Base-by-base conservation (phyloP, 2,888 invertebrate species). In the Gibbula magus region DNA sequence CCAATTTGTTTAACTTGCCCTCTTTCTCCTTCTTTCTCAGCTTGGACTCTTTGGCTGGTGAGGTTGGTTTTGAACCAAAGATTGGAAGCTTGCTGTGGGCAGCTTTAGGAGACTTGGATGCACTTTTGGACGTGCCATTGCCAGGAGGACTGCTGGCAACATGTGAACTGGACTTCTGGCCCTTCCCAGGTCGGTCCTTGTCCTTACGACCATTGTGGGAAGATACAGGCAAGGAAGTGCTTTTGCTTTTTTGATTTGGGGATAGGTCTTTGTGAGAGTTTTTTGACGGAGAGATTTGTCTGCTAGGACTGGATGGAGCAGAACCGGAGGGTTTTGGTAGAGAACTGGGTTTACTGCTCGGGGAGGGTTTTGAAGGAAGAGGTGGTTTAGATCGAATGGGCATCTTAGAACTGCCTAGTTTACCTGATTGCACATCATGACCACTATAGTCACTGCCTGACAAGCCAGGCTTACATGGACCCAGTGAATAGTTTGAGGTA, bases 21-120 rank as follows among this genome's bases (percentile, higher is more conserved):
- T 90, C 90, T 78, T 90, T 90, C 22, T 89, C 90, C 78, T 90
- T 89, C 82, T 91, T 91, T 53, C 86, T 85, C 75, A 83, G 83
- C 86, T 89, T 89, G 79, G 84, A 83, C 76, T 86, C 86, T 81
- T 89, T 89, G 22, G 70, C n/a, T 10, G 79, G 78, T 0, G 82
- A 75, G 10, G 83, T 54, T 3, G 80, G 56, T 74, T 74, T 78
- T 20, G 78, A 76, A 25, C 76, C 79, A 25, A 83, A 76, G 56
- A 66, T 74, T 0, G 82, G 80, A 29, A 81, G 73, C 74, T 80
- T 82, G 66, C 80, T 83, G 35, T 73, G 79, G 25, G 75, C 61
- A 39, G 79, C 79, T 35, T 74, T 81, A 7, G 20, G 56, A 13
- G 76, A 22, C 53, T 79, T 79, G 56, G 74, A 51, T 29, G 70